These are phyloP conservation scores for Brachionus manjavacas DNA, from an alignment of 1,140 invertebrate species.

Conservation along the genomic window DNA sequence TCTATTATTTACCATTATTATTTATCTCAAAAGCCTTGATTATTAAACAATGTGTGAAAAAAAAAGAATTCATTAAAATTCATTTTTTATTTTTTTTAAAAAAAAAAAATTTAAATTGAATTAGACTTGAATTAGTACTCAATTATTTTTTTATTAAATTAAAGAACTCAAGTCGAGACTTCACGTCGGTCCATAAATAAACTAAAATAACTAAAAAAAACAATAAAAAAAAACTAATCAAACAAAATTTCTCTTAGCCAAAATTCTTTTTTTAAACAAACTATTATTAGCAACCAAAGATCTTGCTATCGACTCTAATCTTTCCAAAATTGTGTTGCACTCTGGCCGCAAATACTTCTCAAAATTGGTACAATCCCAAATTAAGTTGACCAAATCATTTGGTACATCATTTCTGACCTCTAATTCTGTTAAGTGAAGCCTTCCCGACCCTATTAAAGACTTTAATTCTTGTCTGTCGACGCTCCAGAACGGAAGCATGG, in stretches of 20 bases:
- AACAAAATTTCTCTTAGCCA: background rate
- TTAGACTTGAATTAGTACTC: too few relatives aligned
- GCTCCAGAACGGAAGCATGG: background rate
- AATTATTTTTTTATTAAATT: too few relatives aligned
- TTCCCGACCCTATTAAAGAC: background rate
- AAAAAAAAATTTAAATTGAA: too few relatives aligned
- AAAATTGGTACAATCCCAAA: conserved; percentile 5
- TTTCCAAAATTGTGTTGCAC: background rate
- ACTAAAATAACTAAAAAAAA: too few relatives aligned
- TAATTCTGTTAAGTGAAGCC: background rate
- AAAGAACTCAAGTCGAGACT: too few relatives aligned
- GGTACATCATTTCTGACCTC: background rate
- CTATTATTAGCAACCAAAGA: background rate
- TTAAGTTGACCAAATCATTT: background rate
- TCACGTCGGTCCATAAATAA: too few relatives aligned
- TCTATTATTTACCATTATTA: too few relatives aligned
- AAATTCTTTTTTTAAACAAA: background rate
- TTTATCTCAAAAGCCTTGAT: too few relatives aligned
- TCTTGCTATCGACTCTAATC: background rate
- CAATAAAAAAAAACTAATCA: too few relatives aligned
- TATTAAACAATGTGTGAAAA: too few relatives aligned
- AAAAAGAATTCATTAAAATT: too few relatives aligned
- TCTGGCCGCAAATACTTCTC: background rate
- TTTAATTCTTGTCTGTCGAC: background rate
- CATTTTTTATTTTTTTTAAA: too few relatives aligned